Conservation (phyloP, 92 coral and sea anemone species). For the Phenganax marumi region DNA sequence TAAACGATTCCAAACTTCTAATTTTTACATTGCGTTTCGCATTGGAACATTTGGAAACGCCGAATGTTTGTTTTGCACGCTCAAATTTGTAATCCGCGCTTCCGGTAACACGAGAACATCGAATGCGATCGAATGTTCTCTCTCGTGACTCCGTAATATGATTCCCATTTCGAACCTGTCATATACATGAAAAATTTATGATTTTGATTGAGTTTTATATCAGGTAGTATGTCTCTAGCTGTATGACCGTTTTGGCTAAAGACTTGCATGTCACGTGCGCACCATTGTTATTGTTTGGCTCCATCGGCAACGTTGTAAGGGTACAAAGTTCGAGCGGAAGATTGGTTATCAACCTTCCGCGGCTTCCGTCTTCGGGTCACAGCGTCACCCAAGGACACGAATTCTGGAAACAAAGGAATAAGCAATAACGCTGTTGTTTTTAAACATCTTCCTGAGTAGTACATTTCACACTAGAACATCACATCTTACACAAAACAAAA, state of each 20-base stretch:
- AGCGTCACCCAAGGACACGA: no score
- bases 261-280: conserved; percentile 18
- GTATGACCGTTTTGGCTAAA: background rate
- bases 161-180: background rate
- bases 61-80: background rate
- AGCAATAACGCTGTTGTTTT: background rate
- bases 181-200: background rate
- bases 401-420: background rate
- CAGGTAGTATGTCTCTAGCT: background rate
- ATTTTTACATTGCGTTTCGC: background rate
- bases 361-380: no score
- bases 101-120: background rate
- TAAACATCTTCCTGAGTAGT: background rate
- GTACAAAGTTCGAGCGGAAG: background rate
- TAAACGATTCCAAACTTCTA: background rate
- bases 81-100: background rate
- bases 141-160: background rate
- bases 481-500: background rate
- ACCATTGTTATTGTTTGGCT: background rate
- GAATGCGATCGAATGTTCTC: background rate
- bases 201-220: background rate
- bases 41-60: background rate
- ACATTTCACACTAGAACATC: no score
- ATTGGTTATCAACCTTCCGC: no score
- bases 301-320: background rate